Conservation (phyloP, 2,888 invertebrate species). For the Notodonta ziczac region DNA sequence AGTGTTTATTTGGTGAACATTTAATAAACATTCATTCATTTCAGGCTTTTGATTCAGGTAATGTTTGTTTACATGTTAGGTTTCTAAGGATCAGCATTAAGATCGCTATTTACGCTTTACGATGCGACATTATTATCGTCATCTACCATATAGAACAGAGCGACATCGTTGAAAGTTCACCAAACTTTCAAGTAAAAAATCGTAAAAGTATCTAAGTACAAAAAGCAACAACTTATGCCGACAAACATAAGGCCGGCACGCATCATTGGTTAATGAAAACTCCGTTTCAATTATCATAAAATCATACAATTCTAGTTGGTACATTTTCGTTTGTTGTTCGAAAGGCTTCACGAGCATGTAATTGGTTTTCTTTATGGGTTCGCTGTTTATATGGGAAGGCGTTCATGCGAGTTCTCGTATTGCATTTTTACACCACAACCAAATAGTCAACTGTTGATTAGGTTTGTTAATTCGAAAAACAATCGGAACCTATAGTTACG, state of each 20-base stretch:
- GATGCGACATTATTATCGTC: no score
- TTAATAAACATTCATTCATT: no score
- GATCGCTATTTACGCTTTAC: no score
- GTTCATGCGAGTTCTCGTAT: conserved; percentile 51
- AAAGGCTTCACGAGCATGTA: conserved; percentile 69
- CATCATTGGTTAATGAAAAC: conserved; percentile 28
- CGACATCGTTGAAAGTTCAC: no score
- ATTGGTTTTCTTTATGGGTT: conserved; percentile 74
- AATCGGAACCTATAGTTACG: not conserved
- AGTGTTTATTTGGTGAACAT: no score
- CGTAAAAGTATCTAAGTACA: not conserved
- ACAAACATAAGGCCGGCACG: conserved; percentile 5
- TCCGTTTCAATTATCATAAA: conserved; percentile 43
- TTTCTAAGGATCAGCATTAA: no score
- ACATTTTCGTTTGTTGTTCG: conserved; percentile 49
- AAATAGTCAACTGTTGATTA: not conserved
- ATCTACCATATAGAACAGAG: no score
- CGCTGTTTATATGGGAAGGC: conserved; percentile 66
- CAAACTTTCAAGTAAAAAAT: not conserved
- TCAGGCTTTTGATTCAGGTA: no score
- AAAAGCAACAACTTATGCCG: not conserved
- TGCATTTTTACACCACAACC: conserved; percentile 3
- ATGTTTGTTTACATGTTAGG: no score
- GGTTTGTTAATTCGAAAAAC: not conserved
- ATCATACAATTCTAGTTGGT: conserved; percentile 36